Conservation (phyloP, 2,113 vertebrate genomes). For the Tor tambroides region DNA sequence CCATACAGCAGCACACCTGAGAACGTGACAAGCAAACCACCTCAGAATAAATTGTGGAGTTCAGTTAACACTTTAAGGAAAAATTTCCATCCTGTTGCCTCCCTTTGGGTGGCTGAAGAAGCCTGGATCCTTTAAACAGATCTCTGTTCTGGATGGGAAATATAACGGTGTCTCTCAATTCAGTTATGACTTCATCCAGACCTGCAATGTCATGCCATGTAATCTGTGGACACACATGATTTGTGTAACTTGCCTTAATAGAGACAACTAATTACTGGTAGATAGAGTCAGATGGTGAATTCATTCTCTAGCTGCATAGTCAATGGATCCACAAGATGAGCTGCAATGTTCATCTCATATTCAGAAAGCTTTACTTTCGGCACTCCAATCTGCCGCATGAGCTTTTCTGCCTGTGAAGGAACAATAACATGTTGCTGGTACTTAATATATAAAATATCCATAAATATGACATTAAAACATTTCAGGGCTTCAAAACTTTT, state of each 20-base stretch:
- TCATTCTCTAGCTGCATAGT: conserved; percentile 87
- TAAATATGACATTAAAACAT: no score
- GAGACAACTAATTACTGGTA: not conserved
- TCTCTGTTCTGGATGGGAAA: conserved; percentile 95
- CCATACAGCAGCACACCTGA: conserved; percentile 94
- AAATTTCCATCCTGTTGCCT: conserved; percentile 27
- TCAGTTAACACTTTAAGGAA: not conserved
- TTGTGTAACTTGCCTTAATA: not conserved
- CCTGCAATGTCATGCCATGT: conserved; percentile 95
- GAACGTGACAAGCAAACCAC: not conserved
- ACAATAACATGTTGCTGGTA: not conserved
- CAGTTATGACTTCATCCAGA: conserved; percentile 94
- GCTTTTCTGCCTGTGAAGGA: conserved; percentile 87
- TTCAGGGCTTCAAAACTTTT: no score
- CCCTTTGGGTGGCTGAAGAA: conserved; percentile 98
- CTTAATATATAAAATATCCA: no score
- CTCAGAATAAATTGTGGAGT: not conserved
- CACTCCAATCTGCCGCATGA: conserved; percentile 97
- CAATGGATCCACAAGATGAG: conserved; percentile 78
- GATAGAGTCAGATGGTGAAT: not conserved
- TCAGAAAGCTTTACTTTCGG: conserved; percentile 90
- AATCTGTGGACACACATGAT: conserved; percentile 75
- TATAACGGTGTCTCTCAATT: conserved; percentile 95
- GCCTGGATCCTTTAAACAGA: conserved; percentile 90
- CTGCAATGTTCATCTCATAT: no score